Conservation (phyloP, 2,113 vertebrate genomes). For the Corythornis vintsioides region DNA sequence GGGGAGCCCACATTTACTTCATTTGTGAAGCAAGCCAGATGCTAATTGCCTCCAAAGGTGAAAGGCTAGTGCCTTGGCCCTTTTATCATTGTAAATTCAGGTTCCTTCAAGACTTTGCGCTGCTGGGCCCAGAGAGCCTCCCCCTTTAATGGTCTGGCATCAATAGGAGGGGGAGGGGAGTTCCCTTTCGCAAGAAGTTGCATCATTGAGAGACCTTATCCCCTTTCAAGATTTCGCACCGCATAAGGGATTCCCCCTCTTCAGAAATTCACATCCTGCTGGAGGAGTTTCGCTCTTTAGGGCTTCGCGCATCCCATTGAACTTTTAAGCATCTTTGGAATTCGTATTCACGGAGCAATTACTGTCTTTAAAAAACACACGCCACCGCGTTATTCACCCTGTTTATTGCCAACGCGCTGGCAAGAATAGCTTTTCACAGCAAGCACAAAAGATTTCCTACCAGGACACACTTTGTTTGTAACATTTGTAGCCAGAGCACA, state of each 20-base stretch:
- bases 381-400: slow-evolving; percentile 48
- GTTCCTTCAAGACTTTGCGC: slow-evolving; percentile 52
- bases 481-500: background rate
- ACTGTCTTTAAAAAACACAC: slow-evolving; percentile 49
- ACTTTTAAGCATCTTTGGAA: slow-evolving; percentile 66
- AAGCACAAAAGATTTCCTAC: slow-evolving; percentile 56
- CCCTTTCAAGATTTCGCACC: slow-evolving; percentile 56
- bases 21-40: slow-evolving; percentile 61
- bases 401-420: slow-evolving; percentile 60
- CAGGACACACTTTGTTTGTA: slow-evolving; percentile 34
- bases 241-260: slow-evolving; percentile 63
- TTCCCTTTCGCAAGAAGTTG: slow-evolving; percentile 59
- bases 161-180: slow-evolving; percentile 60
- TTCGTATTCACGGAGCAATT: slow-evolving; percentile 52
- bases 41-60: slow-evolving; percentile 67
- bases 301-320: slow-evolving; percentile 54
- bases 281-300: slow-evolving; percentile 30
- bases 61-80: slow-evolving; percentile 59
- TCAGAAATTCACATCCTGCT: slow-evolving; percentile 55
- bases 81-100: slow-evolving; percentile 65
- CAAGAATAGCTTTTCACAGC: slow-evolving; percentile 64
- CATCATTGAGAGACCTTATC: slow-evolving; percentile 55
- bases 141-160: slow-evolving; percentile 53
- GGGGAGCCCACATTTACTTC: slow-evolving; percentile 63
- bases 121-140: slow-evolving; percentile 24